phyloP scores from a whole-genome alignment of 2,888 invertebrate species.

The Coronaproctus castanopsis region DNA sequence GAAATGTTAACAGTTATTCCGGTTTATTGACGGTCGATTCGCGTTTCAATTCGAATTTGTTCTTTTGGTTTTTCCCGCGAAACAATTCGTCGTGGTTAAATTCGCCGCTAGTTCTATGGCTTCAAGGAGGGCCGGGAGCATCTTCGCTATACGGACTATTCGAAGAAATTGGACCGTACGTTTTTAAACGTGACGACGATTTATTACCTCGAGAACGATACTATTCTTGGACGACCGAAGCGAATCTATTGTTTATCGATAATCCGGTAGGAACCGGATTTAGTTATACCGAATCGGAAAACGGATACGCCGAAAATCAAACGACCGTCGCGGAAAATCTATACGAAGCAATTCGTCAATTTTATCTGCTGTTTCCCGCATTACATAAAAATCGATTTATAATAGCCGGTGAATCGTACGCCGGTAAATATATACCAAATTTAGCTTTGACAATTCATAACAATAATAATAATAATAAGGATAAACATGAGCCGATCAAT shows the following conservation, averaged over 20 bases:
- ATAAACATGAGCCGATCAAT: slow-evolving; percentile 28
- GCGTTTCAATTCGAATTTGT: slow-evolving; percentile 30
- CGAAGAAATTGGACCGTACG: slow-evolving; percentile 36
- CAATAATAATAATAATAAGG: slow-evolving; percentile 25
- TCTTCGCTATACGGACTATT: slow-evolving; percentile 36
- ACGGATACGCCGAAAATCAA: slow-evolving; percentile 34
- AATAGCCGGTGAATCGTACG: slow-evolving; percentile 41
- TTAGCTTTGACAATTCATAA: slow-evolving; percentile 33
- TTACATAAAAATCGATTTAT: slow-evolving; percentile 34
- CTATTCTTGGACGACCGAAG: slow-evolving; percentile 36
- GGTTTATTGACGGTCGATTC: slow-evolving; percentile 41
- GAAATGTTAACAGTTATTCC: slow-evolving; percentile 34
- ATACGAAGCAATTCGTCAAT: slow-evolving; percentile 34
- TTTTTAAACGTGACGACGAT: slow-evolving; percentile 5
- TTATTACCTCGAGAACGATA: slow-evolving; percentile 24
- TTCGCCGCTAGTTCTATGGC: slow-evolving; percentile 44
- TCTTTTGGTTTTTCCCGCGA: slow-evolving; percentile 33
- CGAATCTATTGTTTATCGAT: slow-evolving; percentile 40
- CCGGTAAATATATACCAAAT: slow-evolving; percentile 35
- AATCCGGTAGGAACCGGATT: slow-evolving; percentile 45
- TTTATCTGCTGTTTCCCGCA: slow-evolving; percentile 37
- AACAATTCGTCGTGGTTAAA: slow-evolving; percentile 27
- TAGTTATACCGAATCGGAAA: slow-evolving; percentile 37
- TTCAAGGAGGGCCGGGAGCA: slow-evolving; percentile 38
- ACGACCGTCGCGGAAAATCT: slow-evolving; percentile 34